Base-by-base conservation (phyloP, 2,113 vertebrate genomes). In the Procavia capensis region DNA sequence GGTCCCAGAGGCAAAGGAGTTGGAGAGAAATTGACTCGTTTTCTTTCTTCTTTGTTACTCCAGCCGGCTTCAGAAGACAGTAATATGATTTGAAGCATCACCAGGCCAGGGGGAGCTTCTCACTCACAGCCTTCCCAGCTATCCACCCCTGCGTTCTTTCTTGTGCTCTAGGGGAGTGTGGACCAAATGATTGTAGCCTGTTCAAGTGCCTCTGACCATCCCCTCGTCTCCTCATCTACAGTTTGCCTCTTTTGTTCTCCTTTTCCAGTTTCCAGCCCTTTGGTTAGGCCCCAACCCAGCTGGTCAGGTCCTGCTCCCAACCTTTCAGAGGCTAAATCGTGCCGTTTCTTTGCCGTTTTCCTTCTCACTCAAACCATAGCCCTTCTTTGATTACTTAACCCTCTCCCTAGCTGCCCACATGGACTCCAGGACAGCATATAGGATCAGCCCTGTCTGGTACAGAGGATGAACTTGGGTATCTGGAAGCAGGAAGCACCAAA, bases 121-220 rank as follows among this genome's bases (percentile, higher is more conserved):
- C 50, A 47, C 36, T 13, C 4, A 29, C 78, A 68, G 86, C 25
- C 92, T 92, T 11, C 25, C 72, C 72, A 50, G 45, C 90, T 57
- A 64, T 25, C 70, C 36, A 6, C 74, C 31, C 76, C 57, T 6
- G 43, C 5, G 0, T 47, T 57, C 78, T 76, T 78, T 29, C 17
- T 20, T 2, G 3, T 54, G 61, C 92, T 70, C 57, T 7, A 68
- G 90, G 74, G 90, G 74, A 88, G 68, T 94, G 70, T 0, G 5
- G 94, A 90, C 91, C 70, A 74, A 61, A 96, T 63, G 97, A 97
- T 97, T 96, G 95, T 96, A 96, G 88, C 88, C 41, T 19, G 68
- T n/a, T 68, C 36, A 36, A 29, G 70, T n/a, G 39, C 80, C 92
- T 79, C 85, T 47, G 45, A 78, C 76, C 43, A 7, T n/a, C 54